phyloP scores from a whole-genome alignment of 2,888 invertebrate genomes.

The Ormyrus rosae region DNA sequence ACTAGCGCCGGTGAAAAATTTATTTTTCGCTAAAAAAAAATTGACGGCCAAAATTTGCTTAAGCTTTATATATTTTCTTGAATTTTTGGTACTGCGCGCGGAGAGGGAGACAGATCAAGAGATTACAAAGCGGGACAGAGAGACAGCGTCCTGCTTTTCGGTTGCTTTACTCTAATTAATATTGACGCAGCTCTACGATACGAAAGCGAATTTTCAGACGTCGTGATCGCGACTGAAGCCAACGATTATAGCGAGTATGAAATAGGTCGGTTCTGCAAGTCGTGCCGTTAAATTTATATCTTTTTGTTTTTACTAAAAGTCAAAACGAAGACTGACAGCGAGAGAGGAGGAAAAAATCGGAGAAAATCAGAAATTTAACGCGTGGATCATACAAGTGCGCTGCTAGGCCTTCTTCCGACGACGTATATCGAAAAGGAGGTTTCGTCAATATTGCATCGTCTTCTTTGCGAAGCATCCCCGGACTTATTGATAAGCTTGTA shows the following conservation, averaged over 20 bases:
- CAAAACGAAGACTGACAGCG: slow-evolving; percentile 64
- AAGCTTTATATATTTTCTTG: slow-evolving; percentile 4
- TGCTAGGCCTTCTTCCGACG: too few species aligned
- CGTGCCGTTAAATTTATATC: slow-evolving; percentile 61
- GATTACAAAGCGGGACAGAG: slow-evolving; percentile 14
- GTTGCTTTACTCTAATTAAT: not conserved
- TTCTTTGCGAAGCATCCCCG: too few species aligned
- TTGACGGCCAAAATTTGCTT: slow-evolving; percentile 38
- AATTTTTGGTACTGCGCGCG: not conserved
- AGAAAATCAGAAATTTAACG: not conserved
- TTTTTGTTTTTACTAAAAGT: slow-evolving; percentile 62
- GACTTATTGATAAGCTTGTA: too few species aligned
- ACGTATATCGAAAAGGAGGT: too few species aligned
- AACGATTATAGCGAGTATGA: slow-evolving; percentile 65
- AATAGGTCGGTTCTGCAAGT: slow-evolving; percentile 64
- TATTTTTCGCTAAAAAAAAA: slow-evolving; percentile 40
- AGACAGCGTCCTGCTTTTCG: not conserved
- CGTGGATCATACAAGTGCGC: too few species aligned
- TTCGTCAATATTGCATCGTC: too few species aligned
- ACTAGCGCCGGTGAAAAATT: slow-evolving; percentile 50
- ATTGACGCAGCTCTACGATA: not conserved
- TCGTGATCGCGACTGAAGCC: slow-evolving; percentile 65
- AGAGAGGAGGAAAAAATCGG: slow-evolving; percentile 59
- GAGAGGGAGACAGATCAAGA: slow-evolving; percentile 1
- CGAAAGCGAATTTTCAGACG: slow-evolving; percentile 54